phyloP scores from a whole-genome alignment of 2,797 vertebrate species.

The Platyrinchus mystaceus region DNA sequence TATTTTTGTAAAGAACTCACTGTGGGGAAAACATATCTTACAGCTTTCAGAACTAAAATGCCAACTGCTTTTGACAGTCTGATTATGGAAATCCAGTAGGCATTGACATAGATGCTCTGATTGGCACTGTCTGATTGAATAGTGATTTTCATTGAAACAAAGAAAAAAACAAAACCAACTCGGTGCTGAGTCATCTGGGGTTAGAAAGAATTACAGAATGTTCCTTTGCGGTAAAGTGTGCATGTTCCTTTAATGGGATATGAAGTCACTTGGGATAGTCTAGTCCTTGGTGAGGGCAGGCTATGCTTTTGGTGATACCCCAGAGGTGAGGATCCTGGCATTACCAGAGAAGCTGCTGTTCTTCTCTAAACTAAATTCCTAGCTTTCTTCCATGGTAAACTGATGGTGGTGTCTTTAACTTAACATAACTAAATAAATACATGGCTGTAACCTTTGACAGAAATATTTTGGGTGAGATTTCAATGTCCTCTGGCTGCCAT shows the following conservation, averaged over 20 bases:
- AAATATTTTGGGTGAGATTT: not conserved
- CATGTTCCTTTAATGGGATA: not conserved
- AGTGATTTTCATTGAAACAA: not conserved
- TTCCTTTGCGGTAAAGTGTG: not conserved
- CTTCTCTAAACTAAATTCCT: not conserved
- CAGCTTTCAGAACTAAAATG: not conserved
- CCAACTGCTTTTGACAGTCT: not conserved
- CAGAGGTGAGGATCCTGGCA: not conserved
- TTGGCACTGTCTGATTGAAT: not conserved
- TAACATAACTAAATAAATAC: not conserved
- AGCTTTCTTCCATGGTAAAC: not conserved
- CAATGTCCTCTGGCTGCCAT: not conserved
- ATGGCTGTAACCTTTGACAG: not conserved
- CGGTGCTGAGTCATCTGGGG: not conserved
- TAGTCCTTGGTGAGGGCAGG: not conserved
- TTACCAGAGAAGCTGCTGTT: not conserved
- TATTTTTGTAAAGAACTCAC: not conserved
- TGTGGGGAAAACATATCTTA: fast-evolving
- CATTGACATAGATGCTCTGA: not conserved
- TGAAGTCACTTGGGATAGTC: not conserved
- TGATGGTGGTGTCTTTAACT: not conserved
- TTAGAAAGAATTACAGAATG: not conserved
- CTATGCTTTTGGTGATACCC: not conserved
- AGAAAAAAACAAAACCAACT: not conserved
- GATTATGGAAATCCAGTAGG: not conserved